Percentiles rank a stretch among this genome's conserved stretches.
Evolutionary conservation across 2,888 invertebrate species (phyloP).

Genomic region (Exephanes ischioxanthus): DNA sequence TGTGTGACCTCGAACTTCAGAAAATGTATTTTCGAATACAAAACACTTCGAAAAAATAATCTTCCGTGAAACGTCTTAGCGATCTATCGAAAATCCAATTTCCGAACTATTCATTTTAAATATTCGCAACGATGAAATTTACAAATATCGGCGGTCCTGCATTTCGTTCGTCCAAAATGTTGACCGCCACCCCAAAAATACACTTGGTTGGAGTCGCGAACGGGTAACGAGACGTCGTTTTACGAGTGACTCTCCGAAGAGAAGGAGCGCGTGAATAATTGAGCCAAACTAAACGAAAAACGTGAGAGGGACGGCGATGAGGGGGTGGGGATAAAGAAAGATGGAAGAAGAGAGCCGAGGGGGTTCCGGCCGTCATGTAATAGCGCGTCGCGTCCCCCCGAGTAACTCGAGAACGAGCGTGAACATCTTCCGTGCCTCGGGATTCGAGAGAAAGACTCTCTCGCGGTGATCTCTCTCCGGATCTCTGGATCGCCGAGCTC

Average conservation of each 20-base stretch:
- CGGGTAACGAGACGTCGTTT: slow-evolving; percentile 55
- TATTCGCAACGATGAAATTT: no score
- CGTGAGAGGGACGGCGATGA: not conserved
- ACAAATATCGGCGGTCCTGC: no score
- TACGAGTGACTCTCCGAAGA: slow-evolving; percentile 17
- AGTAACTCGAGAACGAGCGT: slow-evolving; percentile 72
- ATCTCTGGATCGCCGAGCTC: slow-evolving; percentile 13
- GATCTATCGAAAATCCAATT: no score
- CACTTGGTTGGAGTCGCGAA: slow-evolving; percentile 17
- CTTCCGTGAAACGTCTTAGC: no score
- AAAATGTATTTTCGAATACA: no score
- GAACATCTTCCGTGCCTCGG: slow-evolving; percentile 65
- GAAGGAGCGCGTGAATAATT: slow-evolving; percentile 36
- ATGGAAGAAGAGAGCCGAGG: slow-evolving; percentile 34
- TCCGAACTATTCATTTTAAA: no score
- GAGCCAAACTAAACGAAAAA: slow-evolving; percentile 51
- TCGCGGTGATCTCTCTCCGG: slow-evolving; percentile 24
- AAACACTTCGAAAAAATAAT: no score
- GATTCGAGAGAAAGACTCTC: slow-evolving; percentile 49
- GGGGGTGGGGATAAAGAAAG: not conserved
- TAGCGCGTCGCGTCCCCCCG: slow-evolving; percentile 51
- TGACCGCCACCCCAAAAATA: no score
- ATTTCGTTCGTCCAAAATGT: no score
- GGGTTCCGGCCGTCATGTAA: slow-evolving; percentile 54
- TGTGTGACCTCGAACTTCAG: no score